Conservation (phyloP, 2,888 invertebrate genomes). For the Uloborus plumipes region DNA sequence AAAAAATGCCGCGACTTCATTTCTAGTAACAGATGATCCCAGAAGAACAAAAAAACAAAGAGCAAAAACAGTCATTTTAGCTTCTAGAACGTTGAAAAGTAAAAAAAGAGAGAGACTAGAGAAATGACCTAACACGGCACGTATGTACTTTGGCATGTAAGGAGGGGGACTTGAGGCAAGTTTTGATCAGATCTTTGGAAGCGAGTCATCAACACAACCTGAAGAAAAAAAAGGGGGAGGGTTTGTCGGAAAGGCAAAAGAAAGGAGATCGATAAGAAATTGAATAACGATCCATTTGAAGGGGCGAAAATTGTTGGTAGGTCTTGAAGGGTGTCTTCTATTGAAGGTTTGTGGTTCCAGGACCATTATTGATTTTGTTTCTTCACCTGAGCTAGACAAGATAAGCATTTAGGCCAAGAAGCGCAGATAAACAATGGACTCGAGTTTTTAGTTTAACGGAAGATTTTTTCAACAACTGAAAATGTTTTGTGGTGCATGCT, state of each 20-base stretch:
- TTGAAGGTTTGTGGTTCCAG: conserved; percentile 19
- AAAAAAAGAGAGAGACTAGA: too few species aligned
- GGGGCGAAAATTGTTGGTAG: conserved; percentile 10
- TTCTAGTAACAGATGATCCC: too few species aligned
- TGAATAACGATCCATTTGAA: conserved; percentile 55
- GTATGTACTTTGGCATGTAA: background rate
- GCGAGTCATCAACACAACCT: conserved; percentile 54
- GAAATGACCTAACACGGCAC: conserved; percentile 5
- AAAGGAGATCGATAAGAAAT: conserved; percentile 43
- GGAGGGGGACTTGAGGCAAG: background rate
- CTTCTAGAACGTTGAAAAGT: too few species aligned
- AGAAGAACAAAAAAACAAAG: too few species aligned
- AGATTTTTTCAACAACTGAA: too few species aligned
- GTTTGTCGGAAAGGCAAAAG: conserved; percentile 18
- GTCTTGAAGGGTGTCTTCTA: conserved; percentile 17
- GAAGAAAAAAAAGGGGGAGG: conserved; percentile 7
- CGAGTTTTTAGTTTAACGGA: too few species aligned
- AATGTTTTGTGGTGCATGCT: too few species aligned
- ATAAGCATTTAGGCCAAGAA: background rate
- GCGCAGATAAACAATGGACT: background rate
- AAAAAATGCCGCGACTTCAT: too few species aligned
- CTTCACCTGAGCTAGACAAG: background rate
- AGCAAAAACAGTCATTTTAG: too few species aligned
- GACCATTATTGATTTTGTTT: conserved; percentile 33
- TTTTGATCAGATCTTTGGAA: conserved; percentile 42